A percentile compares a stretch with the other conserved stretches of the same genome.
Conservation (phyloP, 2,797 vertebrate genomes). For the Carapus acus region DNA sequence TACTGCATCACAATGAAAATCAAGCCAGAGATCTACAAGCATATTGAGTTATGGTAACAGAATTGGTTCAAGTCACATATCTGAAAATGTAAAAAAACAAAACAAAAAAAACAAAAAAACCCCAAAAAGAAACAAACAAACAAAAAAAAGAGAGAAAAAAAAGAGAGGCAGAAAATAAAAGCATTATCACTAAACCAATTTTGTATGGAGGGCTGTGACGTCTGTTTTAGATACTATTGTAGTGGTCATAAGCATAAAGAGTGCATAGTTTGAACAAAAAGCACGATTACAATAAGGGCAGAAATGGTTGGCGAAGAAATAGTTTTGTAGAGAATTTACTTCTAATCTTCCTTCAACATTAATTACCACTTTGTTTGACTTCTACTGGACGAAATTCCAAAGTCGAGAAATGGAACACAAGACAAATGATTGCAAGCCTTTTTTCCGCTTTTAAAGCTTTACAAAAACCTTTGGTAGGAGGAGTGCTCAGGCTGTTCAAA, state of each 20-base stretch:
- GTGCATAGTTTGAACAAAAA: constrained; percentile 72
- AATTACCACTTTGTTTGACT: too few species aligned
- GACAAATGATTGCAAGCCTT: constrained; percentile 23
- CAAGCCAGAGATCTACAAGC: constrained; percentile 61
- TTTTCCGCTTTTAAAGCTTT: constrained; percentile 44
- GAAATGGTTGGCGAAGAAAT: constrained; percentile 48
- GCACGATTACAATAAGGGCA: constrained; percentile 64
- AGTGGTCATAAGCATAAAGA: constrained; percentile 81
- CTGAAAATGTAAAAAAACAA: constrained; percentile 31
- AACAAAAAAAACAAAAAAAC: constrained; percentile 14
- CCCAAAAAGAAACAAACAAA: too few species aligned
- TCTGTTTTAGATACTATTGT: constrained; percentile 82
- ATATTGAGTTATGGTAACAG: constrained; percentile 67
- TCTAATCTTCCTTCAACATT: constrained; percentile 35
- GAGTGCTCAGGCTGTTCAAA: too few species aligned
- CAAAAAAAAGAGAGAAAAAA: constrained; percentile 21
- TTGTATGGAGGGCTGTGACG: constrained; percentile 69
- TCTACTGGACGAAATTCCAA: neutral
- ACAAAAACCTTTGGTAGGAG: constrained; percentile 59
- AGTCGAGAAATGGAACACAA: constrained; percentile 20
- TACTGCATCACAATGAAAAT: constrained; percentile 57
- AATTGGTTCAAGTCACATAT: constrained; percentile 82
- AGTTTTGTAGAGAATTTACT: constrained; percentile 61
- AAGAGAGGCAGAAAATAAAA: constrained; percentile 15
- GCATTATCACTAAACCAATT: constrained; percentile 53